Evolutionary conservation across 2,888 invertebrate species (phyloP), one percentile per base, ranked within the genome.

Genomic region (Argynnis bischoffii): DNA sequence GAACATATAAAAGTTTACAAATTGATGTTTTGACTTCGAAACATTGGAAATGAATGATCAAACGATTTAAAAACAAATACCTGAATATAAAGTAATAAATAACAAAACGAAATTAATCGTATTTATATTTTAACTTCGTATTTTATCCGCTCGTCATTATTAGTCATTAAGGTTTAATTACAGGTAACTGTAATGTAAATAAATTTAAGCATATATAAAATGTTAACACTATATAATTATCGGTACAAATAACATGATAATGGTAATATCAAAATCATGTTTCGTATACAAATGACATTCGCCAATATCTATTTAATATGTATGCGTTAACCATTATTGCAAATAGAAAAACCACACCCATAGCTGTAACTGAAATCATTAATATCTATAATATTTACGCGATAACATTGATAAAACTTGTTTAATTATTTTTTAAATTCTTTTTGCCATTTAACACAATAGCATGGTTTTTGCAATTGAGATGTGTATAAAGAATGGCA

Each of bases 91-190:
- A 61, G 51, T 51, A 51, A 51, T 51, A 51, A 51, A 51, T 50
- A 35, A 16, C 16, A 48, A 31, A 51, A 60, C 50, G 51, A 6
- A 14, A 51, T 51, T 14, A 13, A 15, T 50, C 13, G 31, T 35
- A 61, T 50, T 50, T 35, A 51, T 51, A 51, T 35, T 6, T 35
- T 3, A n/a, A 26, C 48, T 48, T 18, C 1, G 14, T 51, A 41
- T 13, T 18, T 31, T 15, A 61, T 51, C 14, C 31, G 14, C 50
- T 21, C 14, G 4, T 51, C 18, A 51, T 11, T 61, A 35, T 35
- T 51, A 21, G n/a, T 41, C 55, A 50, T 60, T 66, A 55, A 59
- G 54, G 46, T 66, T 47, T 60, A 60, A 60, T 54, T 35, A 60
- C 48, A 41, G 26, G 21, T 48, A 16, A 51, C 35, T 51, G 60